Evolutionary conservation across 1,140 invertebrate genomes (phyloP).

Genomic region (Temnothorax longispinosus): DNA sequence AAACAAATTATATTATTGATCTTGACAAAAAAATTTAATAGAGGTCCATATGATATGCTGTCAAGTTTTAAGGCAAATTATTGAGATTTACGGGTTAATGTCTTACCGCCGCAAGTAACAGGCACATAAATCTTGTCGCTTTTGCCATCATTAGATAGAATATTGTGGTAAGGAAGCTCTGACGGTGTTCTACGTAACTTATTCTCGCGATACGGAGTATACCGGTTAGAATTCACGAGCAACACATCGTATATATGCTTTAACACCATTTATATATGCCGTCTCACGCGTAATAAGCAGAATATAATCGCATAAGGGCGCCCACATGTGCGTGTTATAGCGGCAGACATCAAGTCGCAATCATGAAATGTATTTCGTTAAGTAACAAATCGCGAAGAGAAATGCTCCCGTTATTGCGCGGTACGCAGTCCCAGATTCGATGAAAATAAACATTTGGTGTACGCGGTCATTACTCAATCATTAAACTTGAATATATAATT

Average conservation of each 20-base stretch:
- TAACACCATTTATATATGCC: conserved; percentile 40
- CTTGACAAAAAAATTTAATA: background rate
- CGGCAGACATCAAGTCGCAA: conserved; percentile 47
- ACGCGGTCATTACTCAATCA: background rate
- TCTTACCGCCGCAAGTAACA: conserved; percentile 31
- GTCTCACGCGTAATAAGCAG: conserved; percentile 34
- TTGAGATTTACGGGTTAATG: background rate
- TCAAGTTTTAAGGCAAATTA: background rate
- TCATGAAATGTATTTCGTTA: conserved; percentile 52
- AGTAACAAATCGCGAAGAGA: conserved; percentile 26
- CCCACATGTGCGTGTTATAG: conserved; percentile 68
- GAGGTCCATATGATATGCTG: background rate
- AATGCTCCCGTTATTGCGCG: conserved; percentile 1
- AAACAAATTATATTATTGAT: background rate
- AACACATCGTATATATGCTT: conserved; percentile 22
- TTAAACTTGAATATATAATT: conserved; percentile 7
- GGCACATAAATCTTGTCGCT: background rate
- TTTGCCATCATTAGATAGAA: conserved; percentile 37
- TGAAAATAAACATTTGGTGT: background rate
- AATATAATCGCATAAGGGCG: conserved; percentile 76
- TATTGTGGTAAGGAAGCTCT: background rate
- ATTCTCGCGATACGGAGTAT: background rate
- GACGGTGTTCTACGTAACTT: background rate
- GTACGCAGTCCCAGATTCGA: background rate
- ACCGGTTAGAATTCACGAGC: conserved; percentile 19